A percentile compares a stretch with the other conserved stretches of the same genome.
Conservation (phyloP, 2,888 invertebrate genomes). For the Andrena haemorrhoa region DNA sequence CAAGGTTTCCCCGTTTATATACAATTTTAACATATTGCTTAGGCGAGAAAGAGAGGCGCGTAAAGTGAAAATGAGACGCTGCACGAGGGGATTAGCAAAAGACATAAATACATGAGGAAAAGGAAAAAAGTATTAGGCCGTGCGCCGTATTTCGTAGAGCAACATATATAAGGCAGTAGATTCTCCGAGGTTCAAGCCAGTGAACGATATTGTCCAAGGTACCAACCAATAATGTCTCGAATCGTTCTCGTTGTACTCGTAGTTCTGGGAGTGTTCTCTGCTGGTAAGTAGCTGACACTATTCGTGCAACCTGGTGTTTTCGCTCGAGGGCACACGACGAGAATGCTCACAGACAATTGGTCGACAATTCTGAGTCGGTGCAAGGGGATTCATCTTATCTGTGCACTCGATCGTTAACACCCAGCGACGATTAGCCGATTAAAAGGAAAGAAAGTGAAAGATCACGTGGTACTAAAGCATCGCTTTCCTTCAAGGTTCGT, state of each 20-base stretch:
- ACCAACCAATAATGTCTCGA: conserved; percentile 34
- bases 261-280: conserved; percentile 24
- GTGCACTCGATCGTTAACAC: not conserved
- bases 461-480: not conserved
- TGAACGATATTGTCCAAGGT: not conserved
- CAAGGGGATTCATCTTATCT: no score
- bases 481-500: conserved; percentile 17
- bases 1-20: not conserved
- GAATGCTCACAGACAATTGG: not conserved
- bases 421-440: not conserved
- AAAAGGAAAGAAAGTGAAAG: not conserved
- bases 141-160: not conserved
- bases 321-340: not conserved
- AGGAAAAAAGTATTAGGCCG: not conserved
- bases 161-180: conserved; percentile 33
- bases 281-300: conserved; percentile 29
- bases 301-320: not conserved
- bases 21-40: no score
- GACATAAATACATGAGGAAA: not conserved
- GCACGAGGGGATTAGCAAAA: no score
- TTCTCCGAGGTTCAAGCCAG: not conserved
- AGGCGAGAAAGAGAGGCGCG: no score
- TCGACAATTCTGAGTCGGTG: not conserved
- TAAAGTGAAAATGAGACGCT: no score
- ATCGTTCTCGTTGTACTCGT: conserved; percentile 14